Base-by-base conservation (phyloP, 2,888 invertebrate species). In the Scaptomyza polygonia region DNA sequence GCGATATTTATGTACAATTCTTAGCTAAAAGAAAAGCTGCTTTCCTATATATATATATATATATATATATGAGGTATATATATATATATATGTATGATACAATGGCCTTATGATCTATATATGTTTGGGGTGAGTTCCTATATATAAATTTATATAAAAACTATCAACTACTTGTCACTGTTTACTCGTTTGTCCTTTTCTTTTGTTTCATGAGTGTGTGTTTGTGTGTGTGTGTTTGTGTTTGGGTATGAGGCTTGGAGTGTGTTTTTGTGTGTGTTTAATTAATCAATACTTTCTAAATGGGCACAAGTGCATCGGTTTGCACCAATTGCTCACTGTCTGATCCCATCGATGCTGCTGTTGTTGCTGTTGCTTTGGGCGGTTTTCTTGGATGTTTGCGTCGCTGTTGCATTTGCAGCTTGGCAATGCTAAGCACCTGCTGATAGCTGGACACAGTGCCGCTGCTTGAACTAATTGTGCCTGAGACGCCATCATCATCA, bases 381-480 rank as follows among this genome's bases (percentile, higher is more conserved):
- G 89, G 91, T 72, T 92, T 92, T 49, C 91, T 88, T 61, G 90
- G 88, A 79, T 92, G 91, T 78, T 91, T 92, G 70, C 85, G 79
- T 30, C 90, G 86, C 66, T 90, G 89, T 66, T 90, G 90, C 86
- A 88, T 81, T 66, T 90, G 89, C 68, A 87, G 72, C 65, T 88
- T 88, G 70, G 87, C 85, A 44, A 90, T 88, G 67, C 83, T 85
- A 43, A 89, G 85, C 75, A 89, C 88, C 57, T 88, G 89, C 66
- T 89, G 86, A 64, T 86, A 88, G 74, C 90, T 89, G 51, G 88
- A 85, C 61, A 79, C 81, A 1, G 89, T 89, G 72, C 84, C 83
- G 29, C 79, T 72, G 62, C 78, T 81, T 7, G 87, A 77, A 30
- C 88, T 88, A 1, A 80, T 62, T 5, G 79, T 85, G 56, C 68